Base-by-base conservation (phyloP, 2,888 invertebrate genomes). In the Oscheius myriophilus region DNA sequence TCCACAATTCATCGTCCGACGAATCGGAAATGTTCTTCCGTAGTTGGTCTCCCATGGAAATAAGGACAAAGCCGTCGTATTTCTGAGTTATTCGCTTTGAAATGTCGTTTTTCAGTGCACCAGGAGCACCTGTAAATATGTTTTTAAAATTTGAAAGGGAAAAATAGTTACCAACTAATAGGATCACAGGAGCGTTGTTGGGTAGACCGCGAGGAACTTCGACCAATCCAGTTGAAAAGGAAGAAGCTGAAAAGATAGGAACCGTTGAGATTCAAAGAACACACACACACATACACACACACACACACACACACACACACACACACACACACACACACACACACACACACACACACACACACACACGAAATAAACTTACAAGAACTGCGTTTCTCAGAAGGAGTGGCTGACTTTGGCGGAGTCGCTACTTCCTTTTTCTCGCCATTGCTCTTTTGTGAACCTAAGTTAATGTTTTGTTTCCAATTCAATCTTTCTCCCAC, bases 21-120 rank as follows among this genome's bases (percentile, higher is more conserved):
- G 69, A 67, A 9, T 49, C 65, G 14, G 61, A 46, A 2, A 88
- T 85, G 70, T 87, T 82, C 49, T 82, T 67, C 45, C 87, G 79
- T 11, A 88, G 78, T 25, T 87, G 71, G 23, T 87, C 85, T 6
- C 88, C 88, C 83, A 88, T 84, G 26, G 73, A 74, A 16, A 80
- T 64, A 55, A 78, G 74, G 16, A 84, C 72, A 49, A 83, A 86
- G 33, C 86, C 86, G 52, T 86, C 86, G 69, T 87, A 86, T 67
- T 85, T 86, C 39, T 80, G 76, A 25, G 80, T 82, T 9, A 87
- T 74, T 54, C 81, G 72, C 66, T 80, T 58, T 3, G 85, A 81
- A 54, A 84, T 78, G 21, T 79, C 80, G 26, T 70, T 59, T 69
- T 86, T 86, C 53, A 80, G 75, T 9, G 84, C 83, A 21, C 86